Evolutionary conservation across 2,888 invertebrate genomes (phyloP), one percentile per base, ranked within the genome.

Genomic region (Trichogramma evanescens): DNA sequence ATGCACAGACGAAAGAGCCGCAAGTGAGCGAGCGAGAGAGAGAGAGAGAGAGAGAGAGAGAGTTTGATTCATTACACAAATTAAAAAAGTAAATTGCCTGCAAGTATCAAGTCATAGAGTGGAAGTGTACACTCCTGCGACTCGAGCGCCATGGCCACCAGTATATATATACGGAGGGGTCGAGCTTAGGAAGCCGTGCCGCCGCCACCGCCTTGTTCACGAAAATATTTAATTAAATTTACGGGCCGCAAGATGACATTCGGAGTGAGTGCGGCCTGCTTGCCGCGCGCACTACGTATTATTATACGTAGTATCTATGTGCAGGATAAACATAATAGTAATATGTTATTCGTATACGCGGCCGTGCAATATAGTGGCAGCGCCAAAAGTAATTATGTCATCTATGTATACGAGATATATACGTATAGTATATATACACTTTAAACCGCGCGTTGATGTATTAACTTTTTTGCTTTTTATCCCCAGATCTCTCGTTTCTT

Each of bases 171-270:
- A 13, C 10, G 5, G 50, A 45, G 40, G n/a, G 9, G 13, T 4
- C 9, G 45, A 5, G 10, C 39, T 26, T 4, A 54, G 5, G 50
- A 49, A 8, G 40, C 41, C 45, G 38, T 13, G 48, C 38, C 63
- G 61, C 63, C 66, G 67, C 69, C 67, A 69, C 69, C 70, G 72
- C 72, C 72, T 70, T 71, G 71, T 71, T 73, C 69, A 72, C 70
- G 73, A 76, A 72, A 76, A 76, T 76, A 75, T 76, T 76, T 76
- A 76, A 76, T 76, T 76, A 75, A 76, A 76, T 75, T 75, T 73
- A 73, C 72, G 69, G 26, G 74, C 75, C 75, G 70, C 75, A 75
- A 76, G 75, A 72, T 70, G 70, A 26, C 26, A 26, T 26, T 26
- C 26, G 26, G 26, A 26, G 26, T 26, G 26, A 26, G 69, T 50